phyloP scores from a whole-genome alignment of 1,140 invertebrate genomes.

The Physella acuta region DNA sequence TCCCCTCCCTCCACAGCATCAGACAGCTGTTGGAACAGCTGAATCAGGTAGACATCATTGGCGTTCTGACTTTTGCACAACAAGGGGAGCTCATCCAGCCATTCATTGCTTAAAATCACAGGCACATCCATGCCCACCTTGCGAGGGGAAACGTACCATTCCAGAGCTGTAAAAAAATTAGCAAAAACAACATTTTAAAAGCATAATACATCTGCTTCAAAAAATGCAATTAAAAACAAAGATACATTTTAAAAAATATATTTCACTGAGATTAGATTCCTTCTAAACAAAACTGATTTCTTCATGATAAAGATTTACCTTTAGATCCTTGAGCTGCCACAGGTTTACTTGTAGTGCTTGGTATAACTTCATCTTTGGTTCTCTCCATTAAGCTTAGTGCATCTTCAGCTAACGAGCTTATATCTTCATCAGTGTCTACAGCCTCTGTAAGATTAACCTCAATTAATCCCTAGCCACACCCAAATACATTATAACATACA shows the following conservation, averaged over 20 bases:
- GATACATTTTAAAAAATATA: too few species aligned
- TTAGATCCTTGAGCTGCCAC: too few species aligned
- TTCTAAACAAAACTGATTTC: too few species aligned
- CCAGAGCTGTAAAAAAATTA: too few species aligned
- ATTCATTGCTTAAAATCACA: slow-evolving; percentile 37
- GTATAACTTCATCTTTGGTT: neutral
- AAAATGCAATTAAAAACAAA: too few species aligned
- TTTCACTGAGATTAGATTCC: too few species aligned
- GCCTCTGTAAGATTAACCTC: slow-evolving; percentile 4
- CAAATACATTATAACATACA: too few species aligned
- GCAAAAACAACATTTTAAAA: too few species aligned
- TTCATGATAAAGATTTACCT: too few species aligned
- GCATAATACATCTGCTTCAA: too few species aligned
- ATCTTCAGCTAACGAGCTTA: slow-evolving; percentile 27
- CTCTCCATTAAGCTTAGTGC: slow-evolving; percentile 25
- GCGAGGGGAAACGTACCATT: neutral
- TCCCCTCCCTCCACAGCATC: slow-evolving; percentile 47
- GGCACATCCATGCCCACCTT: slow-evolving; percentile 30
- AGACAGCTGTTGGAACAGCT: slow-evolving; percentile 38
- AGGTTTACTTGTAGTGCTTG: too few species aligned
- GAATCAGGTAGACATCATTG: slow-evolving; percentile 28
- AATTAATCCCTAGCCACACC: too few species aligned
- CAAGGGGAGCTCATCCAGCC: slow-evolving; percentile 46
- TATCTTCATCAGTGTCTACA: slow-evolving; percentile 31
- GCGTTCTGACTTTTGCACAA: slow-evolving; percentile 29